A percentile compares a stretch with the other conserved stretches of the same genome.
phyloP scores from a whole-genome alignment of 2,888 invertebrate genomes.

The Synanthedon vespiformis region DNA sequence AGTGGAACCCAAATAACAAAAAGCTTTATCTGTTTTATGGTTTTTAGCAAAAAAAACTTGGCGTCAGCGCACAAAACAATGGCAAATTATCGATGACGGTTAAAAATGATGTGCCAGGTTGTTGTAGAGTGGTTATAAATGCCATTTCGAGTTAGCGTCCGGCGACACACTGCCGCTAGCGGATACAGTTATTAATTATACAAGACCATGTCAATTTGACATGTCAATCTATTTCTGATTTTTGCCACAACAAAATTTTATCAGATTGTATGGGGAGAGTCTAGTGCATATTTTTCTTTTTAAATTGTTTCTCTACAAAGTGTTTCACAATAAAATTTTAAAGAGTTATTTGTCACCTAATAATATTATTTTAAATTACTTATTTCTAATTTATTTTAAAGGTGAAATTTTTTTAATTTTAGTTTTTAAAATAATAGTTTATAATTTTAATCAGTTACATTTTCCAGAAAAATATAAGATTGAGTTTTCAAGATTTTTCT shows the following conservation, averaged over 20 bases:
- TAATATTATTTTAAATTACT: too few relatives aligned
- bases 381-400: too few relatives aligned
- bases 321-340: not conserved
- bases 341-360: too few relatives aligned
- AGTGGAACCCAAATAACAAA: constrained; percentile 41
- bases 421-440: too few relatives aligned
- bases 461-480: too few relatives aligned
- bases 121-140: constrained; percentile 30
- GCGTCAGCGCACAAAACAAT: constrained; percentile 65
- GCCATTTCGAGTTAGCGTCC: constrained; percentile 20
- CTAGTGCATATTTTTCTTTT: not conserved
- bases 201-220: constrained; percentile 4
- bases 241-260: too few relatives aligned
- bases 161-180: constrained; percentile 25
- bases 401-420: too few relatives aligned
- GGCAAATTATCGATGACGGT: constrained; percentile 67
- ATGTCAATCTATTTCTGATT: too few relatives aligned
- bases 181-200: constrained; percentile 33
- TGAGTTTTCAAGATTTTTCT: too few relatives aligned
- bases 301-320: not conserved
- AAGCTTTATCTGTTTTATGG: constrained; percentile 63
- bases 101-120: constrained; percentile 52
- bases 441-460: too few relatives aligned
- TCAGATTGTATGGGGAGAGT: too few relatives aligned
- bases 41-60: constrained; percentile 61